Percentiles rank a stretch among this genome's conserved stretches.
Conservation (phyloP, 1,140 invertebrate species). For the Ganaspis sp. region DNA sequence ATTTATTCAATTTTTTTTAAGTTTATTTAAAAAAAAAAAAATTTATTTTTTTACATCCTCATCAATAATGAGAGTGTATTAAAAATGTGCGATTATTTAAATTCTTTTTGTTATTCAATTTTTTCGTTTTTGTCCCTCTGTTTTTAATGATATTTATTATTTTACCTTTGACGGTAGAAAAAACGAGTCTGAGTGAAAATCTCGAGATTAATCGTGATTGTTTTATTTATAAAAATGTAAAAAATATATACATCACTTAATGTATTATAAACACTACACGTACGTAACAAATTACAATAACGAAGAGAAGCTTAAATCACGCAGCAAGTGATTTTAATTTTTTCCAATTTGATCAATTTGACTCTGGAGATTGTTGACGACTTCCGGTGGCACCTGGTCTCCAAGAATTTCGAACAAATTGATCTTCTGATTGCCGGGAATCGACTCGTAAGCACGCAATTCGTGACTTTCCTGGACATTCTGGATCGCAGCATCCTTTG, state of each 20-base stretch:
- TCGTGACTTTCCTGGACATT: slow-evolving; percentile 91
- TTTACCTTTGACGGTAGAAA: no score
- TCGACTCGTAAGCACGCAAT: slow-evolving; percentile 87
- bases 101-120: no score
- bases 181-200: no score
- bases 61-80: no score
- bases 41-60: no score
- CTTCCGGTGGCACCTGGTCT: slow-evolving; percentile 88
- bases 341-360: slow-evolving; percentile 88
- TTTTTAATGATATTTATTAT: no score
- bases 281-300: slow-evolving; percentile 37
- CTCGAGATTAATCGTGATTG: slow-evolving; percentile 50
- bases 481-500: slow-evolving; percentile 90
- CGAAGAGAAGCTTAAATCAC: not conserved
- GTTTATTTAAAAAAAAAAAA: not conserved
- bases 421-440: slow-evolving; percentile 88
- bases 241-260: slow-evolving; percentile 53
- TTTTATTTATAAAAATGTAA: slow-evolving; percentile 43
- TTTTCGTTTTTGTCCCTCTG: slow-evolving; percentile 48
- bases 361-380: slow-evolving; percentile 86
- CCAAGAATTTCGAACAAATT: slow-evolving; percentile 88
- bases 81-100: no score
- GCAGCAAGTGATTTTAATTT: slow-evolving; percentile 69
- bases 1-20: no score
- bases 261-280: slow-evolving; percentile 50